These are phyloP conservation scores for Tiliacea citrago DNA, from an alignment of 2,888 invertebrate genomes.

Conservation along the genomic window DNA sequence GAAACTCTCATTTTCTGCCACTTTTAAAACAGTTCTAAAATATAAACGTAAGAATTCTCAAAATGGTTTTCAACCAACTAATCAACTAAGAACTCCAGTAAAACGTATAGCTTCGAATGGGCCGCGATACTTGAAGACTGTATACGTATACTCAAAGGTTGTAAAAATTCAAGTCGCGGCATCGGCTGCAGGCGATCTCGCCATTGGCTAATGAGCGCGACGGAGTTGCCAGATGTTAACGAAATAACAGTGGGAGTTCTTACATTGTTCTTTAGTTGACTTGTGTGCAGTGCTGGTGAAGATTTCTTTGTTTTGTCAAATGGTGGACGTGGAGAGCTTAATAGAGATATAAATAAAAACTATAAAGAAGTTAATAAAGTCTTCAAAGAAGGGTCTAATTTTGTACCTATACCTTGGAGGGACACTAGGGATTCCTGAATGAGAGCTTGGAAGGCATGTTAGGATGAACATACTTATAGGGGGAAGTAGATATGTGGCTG, in stretches of 20 bases:
- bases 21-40: not conserved
- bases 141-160: slow-evolving; percentile 56
- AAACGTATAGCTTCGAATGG: slow-evolving; percentile 12
- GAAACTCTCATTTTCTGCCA: not conserved
- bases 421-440: not conserved
- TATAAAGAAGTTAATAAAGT: not conserved
- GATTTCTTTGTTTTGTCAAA: not conserved
- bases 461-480: not conserved
- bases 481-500: not conserved
- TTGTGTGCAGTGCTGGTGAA: not conserved
- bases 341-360: not conserved
- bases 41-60: not conserved
- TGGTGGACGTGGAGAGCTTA: not conserved
- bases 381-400: not conserved
- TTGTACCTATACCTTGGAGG: not conserved
- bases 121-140: slow-evolving; percentile 5
- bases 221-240: slow-evolving; percentile 57
- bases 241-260: slow-evolving; percentile 31
- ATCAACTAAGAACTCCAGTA: slow-evolving; percentile 31
- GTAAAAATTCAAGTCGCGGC: slow-evolving; percentile 85
- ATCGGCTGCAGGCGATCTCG: slow-evolving; percentile 82
- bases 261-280: slow-evolving; percentile 14
- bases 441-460: not conserved
- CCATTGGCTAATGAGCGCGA: slow-evolving; percentile 83
- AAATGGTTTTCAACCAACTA: slow-evolving; percentile 16